Evolutionary conservation across 2,113 vertebrate species (phyloP).

Genomic region (Cavia aperea): DNA sequence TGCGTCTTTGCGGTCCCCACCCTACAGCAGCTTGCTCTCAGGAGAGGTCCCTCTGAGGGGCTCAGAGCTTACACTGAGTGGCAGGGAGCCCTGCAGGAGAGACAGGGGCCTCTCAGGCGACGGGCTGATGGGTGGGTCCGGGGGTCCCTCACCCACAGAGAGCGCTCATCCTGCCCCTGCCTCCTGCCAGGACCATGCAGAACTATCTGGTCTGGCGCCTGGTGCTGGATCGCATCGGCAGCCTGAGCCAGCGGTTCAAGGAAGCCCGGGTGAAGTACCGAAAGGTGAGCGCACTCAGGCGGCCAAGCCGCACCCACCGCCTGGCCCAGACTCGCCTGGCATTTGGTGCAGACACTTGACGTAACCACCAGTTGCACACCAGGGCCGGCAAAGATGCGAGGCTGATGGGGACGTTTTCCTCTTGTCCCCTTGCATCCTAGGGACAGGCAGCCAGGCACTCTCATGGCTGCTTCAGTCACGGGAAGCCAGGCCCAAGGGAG

Average conservation of each 20-base stretch:
- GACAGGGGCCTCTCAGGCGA: rapidly evolving
- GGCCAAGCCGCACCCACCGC: not conserved
- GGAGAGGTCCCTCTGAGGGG: not conserved
- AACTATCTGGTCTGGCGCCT: conserved; percentile 96
- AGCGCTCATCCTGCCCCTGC: not conserved
- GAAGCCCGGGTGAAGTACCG: conserved; percentile 86
- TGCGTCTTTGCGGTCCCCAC: rapidly evolving
- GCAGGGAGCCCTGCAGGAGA: not conserved
- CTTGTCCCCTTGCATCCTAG: not conserved
- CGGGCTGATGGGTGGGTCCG: not conserved
- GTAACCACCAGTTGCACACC: rapidly evolving
- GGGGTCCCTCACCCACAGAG: not conserved
- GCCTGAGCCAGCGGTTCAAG: conserved; percentile 90
- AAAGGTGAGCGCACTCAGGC: conserved; percentile 68
- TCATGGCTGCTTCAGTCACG: rapidly evolving
- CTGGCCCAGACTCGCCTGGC: rapidly evolving
- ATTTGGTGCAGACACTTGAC: rapidly evolving
- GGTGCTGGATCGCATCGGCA: conserved; percentile 86
- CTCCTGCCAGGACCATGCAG: conserved; percentile 86
- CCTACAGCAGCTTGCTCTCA: not conserved
- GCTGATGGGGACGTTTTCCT: rapidly evolving
- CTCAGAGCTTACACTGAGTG: no score
- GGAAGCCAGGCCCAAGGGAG: not conserved
- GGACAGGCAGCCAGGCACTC: not conserved
- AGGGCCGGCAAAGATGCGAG: rapidly evolving